Evolutionary conservation across 2,113 vertebrate genomes (phyloP), one percentile per base, ranked within the genome.

Genomic region (Austrofundulus limnaeus): DNA sequence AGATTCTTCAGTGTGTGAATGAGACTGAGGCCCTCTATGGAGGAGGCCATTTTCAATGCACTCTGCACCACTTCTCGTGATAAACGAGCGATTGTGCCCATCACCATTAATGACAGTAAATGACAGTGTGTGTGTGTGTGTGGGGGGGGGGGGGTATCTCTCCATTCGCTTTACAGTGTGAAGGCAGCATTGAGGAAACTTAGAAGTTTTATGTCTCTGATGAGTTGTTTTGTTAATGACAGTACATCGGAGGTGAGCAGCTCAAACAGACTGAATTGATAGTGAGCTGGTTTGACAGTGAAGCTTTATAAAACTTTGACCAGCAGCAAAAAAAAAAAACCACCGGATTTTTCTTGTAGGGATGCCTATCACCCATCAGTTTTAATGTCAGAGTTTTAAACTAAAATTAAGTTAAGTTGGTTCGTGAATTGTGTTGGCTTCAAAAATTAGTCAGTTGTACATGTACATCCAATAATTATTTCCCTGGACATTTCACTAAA

Each of bases 71-170:
- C 76, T 81, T 81, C 78, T 75, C 46, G 11, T 73, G 66, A 89
- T 83, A 80, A 86, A 89, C 75, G 78, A 82, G 64, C 75, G 53
- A 77, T 82, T 86, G 85, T 89, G 70, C 84, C 81, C 38, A 23
- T 83, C 73, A 45, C 70, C 52, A 70, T 78, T 78, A 77, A 83
- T 81, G 67, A 74, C 53, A 61, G 70, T 68, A 72, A 78, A 79
- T 83, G 81, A 84, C 75, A 45, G 77, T 62, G 72, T 23, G 59
- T 1, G 65, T n/a, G n/a, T n/a, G n/a, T n/a, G n/a, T n/a, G n/a
- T n/a, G n/a, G n/a, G n/a, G n/a, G n/a, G n/a, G n/a, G n/a, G n/a
- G n/a, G n/a, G n/a, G 68, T 73, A 70, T 74, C 63, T 19, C 69
- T 66, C 53, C 63, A 53, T 71, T 56, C 49, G 60, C 55, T 66